A percentile compares a stretch with the other conserved stretches of the same genome.
phyloP scores from a whole-genome alignment of 1,140 invertebrate genomes.

The Scaptomyza hsui region DNA sequence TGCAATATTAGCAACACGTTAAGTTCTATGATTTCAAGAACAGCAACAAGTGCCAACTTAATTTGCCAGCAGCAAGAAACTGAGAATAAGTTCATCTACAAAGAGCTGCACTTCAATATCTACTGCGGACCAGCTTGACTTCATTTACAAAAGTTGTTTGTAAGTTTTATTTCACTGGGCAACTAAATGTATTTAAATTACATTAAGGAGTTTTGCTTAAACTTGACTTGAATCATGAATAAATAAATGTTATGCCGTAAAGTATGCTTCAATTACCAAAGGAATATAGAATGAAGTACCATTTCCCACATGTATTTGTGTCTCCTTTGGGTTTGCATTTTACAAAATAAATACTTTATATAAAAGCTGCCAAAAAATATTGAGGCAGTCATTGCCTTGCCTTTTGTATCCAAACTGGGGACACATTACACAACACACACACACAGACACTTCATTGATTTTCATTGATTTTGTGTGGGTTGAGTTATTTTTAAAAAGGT shows the following conservation, averaged over 20 bases:
- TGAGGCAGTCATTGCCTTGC: not conserved
- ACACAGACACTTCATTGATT: conserved; percentile 72
- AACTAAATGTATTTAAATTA: conserved; percentile 74
- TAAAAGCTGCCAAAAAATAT: conserved; percentile 39
- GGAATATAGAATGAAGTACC: conserved; percentile 9
- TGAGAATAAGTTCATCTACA: not conserved
- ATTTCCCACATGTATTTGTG: conserved; percentile 26
- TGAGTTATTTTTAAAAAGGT: conserved; percentile 58
- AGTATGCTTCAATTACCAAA: conserved; percentile 73
- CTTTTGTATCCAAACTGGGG: conserved; percentile 6
- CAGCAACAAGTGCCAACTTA: not conserved
- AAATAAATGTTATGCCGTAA: conserved; percentile 78
- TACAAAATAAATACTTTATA: conserved; percentile 18
- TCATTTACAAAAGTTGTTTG: not conserved
- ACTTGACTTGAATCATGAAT: conserved; percentile 60
- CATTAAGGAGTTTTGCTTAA: conserved; percentile 60
- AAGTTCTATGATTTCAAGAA: not conserved
- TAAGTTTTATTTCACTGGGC: not conserved
- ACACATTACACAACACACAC: no score
- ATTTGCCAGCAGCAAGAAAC: not conserved
- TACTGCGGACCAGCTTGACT: not conserved
- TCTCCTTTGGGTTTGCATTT: conserved; percentile 16
- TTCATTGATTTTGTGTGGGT: conserved; percentile 64
- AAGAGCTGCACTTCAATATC: not conserved
- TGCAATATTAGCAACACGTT: not conserved